phyloP scores from a whole-genome alignment of 1,140 invertebrate species.

The Drosophila watanabei region DNA sequence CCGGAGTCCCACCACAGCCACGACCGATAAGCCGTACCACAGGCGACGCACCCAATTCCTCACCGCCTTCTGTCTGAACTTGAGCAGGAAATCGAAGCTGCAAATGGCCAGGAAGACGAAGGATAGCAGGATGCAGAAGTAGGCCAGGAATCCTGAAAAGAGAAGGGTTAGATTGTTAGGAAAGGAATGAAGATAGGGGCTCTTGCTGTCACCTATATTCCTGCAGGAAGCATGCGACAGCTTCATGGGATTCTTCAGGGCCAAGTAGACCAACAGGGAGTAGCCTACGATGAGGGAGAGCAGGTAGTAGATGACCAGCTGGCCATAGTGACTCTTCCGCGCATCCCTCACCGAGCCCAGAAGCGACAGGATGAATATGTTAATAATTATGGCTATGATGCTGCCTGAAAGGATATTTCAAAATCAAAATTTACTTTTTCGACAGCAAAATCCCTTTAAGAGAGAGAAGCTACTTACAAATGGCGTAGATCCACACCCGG shows the following conservation, averaged over 20 bases:
- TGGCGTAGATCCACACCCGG: constrained; percentile 79
- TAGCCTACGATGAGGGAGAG: constrained; percentile 60
- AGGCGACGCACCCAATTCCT: constrained; percentile 86
- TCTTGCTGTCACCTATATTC: constrained; percentile 59
- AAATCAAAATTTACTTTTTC: background rate
- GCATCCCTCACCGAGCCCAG: constrained; percentile 65
- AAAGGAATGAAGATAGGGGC: accelerated
- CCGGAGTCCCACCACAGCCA: constrained; percentile 88
- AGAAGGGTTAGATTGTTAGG: background rate
- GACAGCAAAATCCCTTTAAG: background rate
- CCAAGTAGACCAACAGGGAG: constrained; percentile 67
- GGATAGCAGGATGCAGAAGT: constrained; percentile 91
- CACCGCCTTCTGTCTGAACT: constrained; percentile 87
- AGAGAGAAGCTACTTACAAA: constrained; percentile 50
- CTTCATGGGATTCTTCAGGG: constrained; percentile 76
- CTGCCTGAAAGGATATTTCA: constrained; percentile 43
- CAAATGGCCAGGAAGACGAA: constrained; percentile 93
- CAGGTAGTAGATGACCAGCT: constrained; percentile 76
- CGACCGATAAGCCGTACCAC: constrained; percentile 88
- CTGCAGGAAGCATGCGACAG: constrained; percentile 68
- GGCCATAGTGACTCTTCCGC: constrained; percentile 71
- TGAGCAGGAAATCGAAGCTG: constrained; percentile 91
- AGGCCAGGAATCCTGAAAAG: constrained; percentile 88
- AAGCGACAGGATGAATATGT: constrained; percentile 67
- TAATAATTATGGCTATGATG: constrained; percentile 74